Percentiles rank a stretch among this genome's conserved stretches.
These are phyloP conservation scores for Lepidocyrtoides sp. DNA, from an alignment of 2,888 invertebrate species.

Conservation along the genomic window DNA sequence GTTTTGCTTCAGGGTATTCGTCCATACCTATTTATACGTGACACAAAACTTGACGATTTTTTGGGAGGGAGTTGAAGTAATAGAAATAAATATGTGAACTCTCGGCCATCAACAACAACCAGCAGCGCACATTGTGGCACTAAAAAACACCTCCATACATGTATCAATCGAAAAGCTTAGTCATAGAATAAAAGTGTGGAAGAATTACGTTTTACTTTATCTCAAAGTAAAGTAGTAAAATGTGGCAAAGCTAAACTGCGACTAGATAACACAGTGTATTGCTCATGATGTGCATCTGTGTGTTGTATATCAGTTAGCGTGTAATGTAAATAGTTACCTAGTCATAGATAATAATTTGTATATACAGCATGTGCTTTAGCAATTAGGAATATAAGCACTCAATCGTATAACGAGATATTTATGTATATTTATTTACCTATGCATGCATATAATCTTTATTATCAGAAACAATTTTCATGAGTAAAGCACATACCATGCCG, in stretches of 20 bases:
- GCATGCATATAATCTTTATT: slow-evolving; percentile 1
- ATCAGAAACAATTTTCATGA: slow-evolving; percentile 17
- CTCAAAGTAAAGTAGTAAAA: neutral
- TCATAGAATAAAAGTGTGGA: neutral
- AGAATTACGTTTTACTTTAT: slow-evolving; percentile 9
- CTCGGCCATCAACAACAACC: neutral
- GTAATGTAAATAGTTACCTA: too few relatives aligned
- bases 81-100: neutral
- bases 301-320: too few relatives aligned
- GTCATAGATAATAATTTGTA: too few relatives aligned
- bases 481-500: neutral
- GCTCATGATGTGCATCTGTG: too few relatives aligned
- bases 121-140: neutral
- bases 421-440: neutral
- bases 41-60: neutral
- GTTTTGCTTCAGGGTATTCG: neutral
- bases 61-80: slow-evolving; percentile 1
- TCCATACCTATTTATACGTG: neutral
- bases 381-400: neutral
- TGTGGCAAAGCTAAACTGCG: neutral
- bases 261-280: neutral
- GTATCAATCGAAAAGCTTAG: neutral
- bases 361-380: neutral
- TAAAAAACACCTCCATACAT: neutral
- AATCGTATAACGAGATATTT: neutral